Evolutionary conservation across 2,888 invertebrate species (phyloP).

Genomic region (Baronia brevicornis): DNA sequence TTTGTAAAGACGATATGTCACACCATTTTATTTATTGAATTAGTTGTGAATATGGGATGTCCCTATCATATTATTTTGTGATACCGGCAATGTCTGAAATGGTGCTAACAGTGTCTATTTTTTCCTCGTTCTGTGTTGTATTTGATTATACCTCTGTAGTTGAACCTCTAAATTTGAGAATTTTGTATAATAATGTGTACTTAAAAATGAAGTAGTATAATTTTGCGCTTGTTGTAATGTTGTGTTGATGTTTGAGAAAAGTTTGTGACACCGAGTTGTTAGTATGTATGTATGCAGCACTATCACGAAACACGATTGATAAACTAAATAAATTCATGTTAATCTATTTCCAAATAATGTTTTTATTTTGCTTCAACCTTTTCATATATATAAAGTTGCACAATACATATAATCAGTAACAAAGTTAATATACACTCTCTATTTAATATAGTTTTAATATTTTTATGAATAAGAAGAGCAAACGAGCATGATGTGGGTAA

Average conservation of each 20-base stretch:
- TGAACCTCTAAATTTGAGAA: constrained; percentile 13
- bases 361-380: constrained; percentile 8
- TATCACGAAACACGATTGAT: constrained; percentile 66
- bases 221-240: constrained; percentile 41
- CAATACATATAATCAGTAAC: too few species aligned
- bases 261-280: constrained; percentile 60
- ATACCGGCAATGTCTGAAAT: constrained; percentile 17
- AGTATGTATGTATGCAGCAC: constrained; percentile 62
- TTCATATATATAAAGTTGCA: background rate
- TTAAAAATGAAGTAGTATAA: constrained; percentile 16
- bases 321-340: constrained; percentile 71
- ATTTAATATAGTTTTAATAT: too few species aligned
- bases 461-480: too few species aligned
- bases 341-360: constrained; percentile 36
- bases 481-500: too few species aligned
- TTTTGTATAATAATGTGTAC: constrained; percentile 15
- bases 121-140: constrained; percentile 7
- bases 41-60: constrained; percentile 17
- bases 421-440: too few species aligned
- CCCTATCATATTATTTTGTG: constrained; percentile 24
- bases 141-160: constrained; percentile 6
- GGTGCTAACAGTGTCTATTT: constrained; percentile 22
- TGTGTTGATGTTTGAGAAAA: constrained; percentile 47
- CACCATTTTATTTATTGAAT: constrained; percentile 26
- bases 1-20: constrained; percentile 19